A percentile compares a stretch with the other conserved stretches of the same genome.
Evolutionary conservation across 1,140 invertebrate genomes (phyloP).

Genomic region (Berghia stephanieae): DNA sequence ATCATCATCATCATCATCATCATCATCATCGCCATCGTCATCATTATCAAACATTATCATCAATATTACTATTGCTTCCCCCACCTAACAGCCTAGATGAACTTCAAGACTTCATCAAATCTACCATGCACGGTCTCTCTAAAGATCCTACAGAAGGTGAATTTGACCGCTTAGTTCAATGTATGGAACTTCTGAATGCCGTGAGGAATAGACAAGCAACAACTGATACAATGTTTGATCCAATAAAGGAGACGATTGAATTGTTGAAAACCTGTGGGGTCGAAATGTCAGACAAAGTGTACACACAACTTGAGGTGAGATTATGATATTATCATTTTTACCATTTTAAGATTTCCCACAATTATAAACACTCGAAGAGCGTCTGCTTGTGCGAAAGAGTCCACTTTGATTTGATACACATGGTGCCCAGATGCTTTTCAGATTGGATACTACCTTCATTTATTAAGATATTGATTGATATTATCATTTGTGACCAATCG

Average conservation of each 20-base stretch:
- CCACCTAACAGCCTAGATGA: slow-evolving; percentile 65
- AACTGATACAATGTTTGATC: slow-evolving; percentile 89
- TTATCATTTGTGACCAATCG: no score
- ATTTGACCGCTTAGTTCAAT: slow-evolving; percentile 67
- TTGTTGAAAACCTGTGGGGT: slow-evolving; percentile 69
- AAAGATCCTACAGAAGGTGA: slow-evolving; percentile 68
- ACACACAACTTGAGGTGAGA: slow-evolving; percentile 67
- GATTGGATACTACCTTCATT: no score
- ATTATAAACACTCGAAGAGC: no score
- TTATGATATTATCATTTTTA: background rate
- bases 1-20: background rate
- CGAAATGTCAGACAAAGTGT: slow-evolving; percentile 70
- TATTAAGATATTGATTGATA: no score
- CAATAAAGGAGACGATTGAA: slow-evolving; percentile 77
- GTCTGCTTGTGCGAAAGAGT: no score
- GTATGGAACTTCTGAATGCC: slow-evolving; percentile 69
- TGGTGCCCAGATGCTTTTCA: no score
- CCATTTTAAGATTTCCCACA: no score
- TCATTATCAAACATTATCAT: no score
- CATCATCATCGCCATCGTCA: background rate
- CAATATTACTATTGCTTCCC: no score
- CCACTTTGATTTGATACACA: no score
- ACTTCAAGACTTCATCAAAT: slow-evolving; percentile 73
- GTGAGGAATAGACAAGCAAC: slow-evolving; percentile 69
- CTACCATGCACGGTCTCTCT: slow-evolving; percentile 75